These are phyloP conservation scores for Desmophyllum pertusum DNA, from an alignment of 92 coral and sea anemone species.

Conservation along the genomic window DNA sequence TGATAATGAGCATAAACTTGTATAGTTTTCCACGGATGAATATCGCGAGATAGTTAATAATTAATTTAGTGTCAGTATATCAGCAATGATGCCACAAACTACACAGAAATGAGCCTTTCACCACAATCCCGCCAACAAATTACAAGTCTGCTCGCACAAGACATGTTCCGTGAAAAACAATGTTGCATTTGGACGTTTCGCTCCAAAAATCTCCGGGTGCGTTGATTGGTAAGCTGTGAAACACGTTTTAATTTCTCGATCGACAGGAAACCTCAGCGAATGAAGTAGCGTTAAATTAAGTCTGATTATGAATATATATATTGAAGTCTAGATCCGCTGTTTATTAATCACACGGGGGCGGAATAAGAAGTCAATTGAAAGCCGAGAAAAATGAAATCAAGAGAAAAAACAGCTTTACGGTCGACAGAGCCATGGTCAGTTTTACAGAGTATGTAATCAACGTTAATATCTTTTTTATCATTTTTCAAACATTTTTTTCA, in stretches of 20 bases:
- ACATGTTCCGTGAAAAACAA: background rate
- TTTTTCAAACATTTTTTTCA: no score
- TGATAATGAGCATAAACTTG: no score
- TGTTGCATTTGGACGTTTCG: background rate
- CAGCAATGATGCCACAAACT: background rate
- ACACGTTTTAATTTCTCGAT: background rate
- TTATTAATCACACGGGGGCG: background rate
- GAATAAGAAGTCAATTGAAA: background rate
- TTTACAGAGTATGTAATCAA: background rate
- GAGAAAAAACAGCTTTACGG: background rate
- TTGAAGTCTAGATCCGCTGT: background rate
- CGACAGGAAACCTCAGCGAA: background rate
- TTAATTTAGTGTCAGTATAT: background rate
- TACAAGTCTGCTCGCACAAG: background rate
- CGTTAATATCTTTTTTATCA: background rate
- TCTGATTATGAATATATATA: background rate
- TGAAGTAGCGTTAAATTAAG: background rate
- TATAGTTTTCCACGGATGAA: no score
- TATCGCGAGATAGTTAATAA: slow-evolving; percentile 1
- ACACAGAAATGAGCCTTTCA: background rate
- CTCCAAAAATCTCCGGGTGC: background rate
- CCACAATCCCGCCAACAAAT: background rate
- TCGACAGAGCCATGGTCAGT: background rate
- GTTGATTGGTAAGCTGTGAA: background rate
- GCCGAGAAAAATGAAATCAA: background rate